These are phyloP conservation scores for Gasterosteus aculeatus DNA, from an alignment of 2,113 vertebrate species.

Conservation along the genomic window DNA sequence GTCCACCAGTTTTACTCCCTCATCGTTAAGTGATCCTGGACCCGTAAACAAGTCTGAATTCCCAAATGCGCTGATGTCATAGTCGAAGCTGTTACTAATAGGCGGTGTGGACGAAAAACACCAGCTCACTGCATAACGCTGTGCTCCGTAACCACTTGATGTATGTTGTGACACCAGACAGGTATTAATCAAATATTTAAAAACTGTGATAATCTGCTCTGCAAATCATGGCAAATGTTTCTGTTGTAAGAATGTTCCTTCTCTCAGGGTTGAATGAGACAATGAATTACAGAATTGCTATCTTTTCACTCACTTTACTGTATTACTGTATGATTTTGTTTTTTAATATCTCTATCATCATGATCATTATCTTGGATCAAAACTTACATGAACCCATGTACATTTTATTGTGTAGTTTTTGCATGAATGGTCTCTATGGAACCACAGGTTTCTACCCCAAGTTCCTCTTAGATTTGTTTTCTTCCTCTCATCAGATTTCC, in stretches of 20 bases:
- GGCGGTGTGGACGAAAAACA: background rate
- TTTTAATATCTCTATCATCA: too few relatives aligned
- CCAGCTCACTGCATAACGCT: background rate
- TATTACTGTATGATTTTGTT: too few relatives aligned
- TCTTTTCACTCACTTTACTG: slow-evolving; percentile 22
- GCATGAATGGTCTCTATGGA: too few relatives aligned
- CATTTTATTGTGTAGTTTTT: too few relatives aligned
- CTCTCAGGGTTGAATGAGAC: slow-evolving; percentile 50
- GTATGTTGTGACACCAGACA: background rate
- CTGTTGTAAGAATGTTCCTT: slow-evolving; percentile 35
- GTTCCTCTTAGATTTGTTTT: too few relatives aligned
- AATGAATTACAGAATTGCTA: slow-evolving; percentile 4
- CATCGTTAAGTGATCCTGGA: background rate
- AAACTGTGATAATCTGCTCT: background rate
- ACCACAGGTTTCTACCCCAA: too few relatives aligned
- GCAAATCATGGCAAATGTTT: slow-evolving; percentile 45
- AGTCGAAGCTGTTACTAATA: background rate
- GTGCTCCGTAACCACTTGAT: background rate
- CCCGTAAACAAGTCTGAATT: background rate
- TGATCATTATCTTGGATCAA: too few relatives aligned
- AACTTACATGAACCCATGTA: too few relatives aligned
- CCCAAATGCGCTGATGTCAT: background rate
- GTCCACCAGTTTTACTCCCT: background rate
- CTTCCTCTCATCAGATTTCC: too few relatives aligned
- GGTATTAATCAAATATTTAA: background rate